Conservation (phyloP, 2,113 vertebrate species). For the Echinops telfairi region DNA sequence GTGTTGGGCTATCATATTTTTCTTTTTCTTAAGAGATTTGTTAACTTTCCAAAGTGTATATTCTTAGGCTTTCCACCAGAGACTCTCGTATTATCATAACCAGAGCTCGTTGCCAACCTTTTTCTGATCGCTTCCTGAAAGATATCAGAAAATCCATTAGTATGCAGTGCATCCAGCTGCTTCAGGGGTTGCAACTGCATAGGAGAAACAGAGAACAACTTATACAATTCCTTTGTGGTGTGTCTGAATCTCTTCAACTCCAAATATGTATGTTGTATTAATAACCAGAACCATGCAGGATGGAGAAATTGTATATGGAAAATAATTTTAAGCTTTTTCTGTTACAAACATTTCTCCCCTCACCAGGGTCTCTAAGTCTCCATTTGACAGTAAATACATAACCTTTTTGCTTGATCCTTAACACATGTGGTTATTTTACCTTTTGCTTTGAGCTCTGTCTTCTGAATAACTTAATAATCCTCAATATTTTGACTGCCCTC, state of each 20-base stretch:
- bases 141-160: conserved; percentile 72
- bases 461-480: conserved; percentile 55
- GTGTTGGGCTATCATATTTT: conserved; percentile 57
- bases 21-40: conserved; percentile 62
- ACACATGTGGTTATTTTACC: not conserved
- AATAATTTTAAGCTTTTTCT: conserved; percentile 45
- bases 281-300: conserved; percentile 56
- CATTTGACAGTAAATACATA: not conserved
- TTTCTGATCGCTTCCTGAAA: conserved; percentile 59
- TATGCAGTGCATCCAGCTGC: conserved; percentile 41
- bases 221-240: conserved; percentile 33
- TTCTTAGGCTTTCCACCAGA: conserved; percentile 50
- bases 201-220: conserved; percentile 70
- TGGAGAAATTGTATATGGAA: conserved; percentile 22
- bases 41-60: conserved; percentile 65
- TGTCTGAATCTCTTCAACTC: conserved; percentile 65
- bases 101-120: conserved; percentile 29
- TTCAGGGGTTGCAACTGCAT: conserved; percentile 61
- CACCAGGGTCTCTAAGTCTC: not conserved
- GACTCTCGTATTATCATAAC: conserved; percentile 68
- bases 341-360: conserved; percentile 44
- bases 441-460: not conserved
- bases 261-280: conserved; percentile 57
- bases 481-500: not conserved
- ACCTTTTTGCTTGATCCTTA: not conserved